phyloP scores from a whole-genome alignment of 1,140 invertebrate species.

The Neuroterus valhalla region DNA sequence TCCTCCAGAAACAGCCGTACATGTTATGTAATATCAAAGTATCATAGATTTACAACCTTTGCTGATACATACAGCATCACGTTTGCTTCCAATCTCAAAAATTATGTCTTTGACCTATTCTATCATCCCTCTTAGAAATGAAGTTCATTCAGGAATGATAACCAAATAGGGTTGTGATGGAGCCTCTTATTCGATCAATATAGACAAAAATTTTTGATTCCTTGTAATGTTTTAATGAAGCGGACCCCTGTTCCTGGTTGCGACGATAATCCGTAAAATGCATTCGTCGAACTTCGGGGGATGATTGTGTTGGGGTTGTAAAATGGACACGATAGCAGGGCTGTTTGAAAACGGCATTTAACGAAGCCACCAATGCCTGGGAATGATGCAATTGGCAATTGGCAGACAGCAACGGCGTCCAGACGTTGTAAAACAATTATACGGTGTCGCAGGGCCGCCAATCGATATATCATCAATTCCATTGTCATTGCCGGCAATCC shows the following conservation, averaged over 20 bases:
- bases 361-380: conserved; percentile 38
- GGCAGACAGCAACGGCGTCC: conserved; percentile 47
- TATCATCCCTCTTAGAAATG: too few relatives aligned
- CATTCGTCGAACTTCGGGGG: conserved; percentile 42
- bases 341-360: conserved; percentile 48
- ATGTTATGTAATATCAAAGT: too few relatives aligned
- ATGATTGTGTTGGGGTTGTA: conserved; percentile 37
- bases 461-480: conserved; percentile 69
- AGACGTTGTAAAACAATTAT: conserved; percentile 68
- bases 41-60: too few relatives aligned
- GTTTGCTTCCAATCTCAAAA: too few relatives aligned
- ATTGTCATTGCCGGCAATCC: conserved; percentile 64
- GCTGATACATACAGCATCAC: too few relatives aligned
- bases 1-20: too few relatives aligned
- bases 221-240: neutral
- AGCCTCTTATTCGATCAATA: too few relatives aligned
- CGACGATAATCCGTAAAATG: conserved; percentile 55
- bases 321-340: conserved; percentile 51
- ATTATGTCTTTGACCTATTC: too few relatives aligned
- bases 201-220: too few relatives aligned
- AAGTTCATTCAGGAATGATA: too few relatives aligned
- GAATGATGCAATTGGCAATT: conserved; percentile 50
- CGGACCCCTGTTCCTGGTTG: neutral
- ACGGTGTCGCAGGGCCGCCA: conserved; percentile 56
- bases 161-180: too few relatives aligned